Evolutionary conservation across 2,113 vertebrate genomes (phyloP), one percentile per base, ranked within the genome.

Genomic region (Pelodiscus sinensis): DNA sequence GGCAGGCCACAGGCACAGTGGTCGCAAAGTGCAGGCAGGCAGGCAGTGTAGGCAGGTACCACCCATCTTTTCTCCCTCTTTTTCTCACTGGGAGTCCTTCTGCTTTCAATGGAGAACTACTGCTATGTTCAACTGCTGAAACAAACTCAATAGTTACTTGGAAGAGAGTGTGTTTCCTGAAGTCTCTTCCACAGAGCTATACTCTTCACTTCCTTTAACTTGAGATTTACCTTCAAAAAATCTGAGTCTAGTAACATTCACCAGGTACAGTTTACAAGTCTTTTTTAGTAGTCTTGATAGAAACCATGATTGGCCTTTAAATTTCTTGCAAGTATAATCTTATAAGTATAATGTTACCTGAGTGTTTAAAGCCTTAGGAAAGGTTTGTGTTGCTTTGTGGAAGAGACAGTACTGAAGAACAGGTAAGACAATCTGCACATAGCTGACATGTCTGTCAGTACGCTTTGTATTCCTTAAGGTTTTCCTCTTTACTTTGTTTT

Each of bases 1-100:
- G 96, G 94, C 97, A 97, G 97, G 97, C 97, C 97, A 92, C 96
- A 96, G 97, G 96, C 97, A 97, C 94, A 97, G 96, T 97, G 97
- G 95, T 97, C 95, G 83, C 96, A 93, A 87, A 98, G 96, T 92
- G 96, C 97, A 98, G 98, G 98, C 98, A 98, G 98, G 98, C 98
- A 98, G 98, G 98, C 94, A 99, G 98, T 89, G 95, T 98, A 98
- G 98, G 98, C 98, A 98, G 98, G 98, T 97, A 95, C 97, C 97
- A 92, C 87, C 89, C 90, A 55, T 90, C 86, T 94, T 86, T 89
- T 94, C 93, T 95, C 92, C 96, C 80, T 95, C 94, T 10, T 96
- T 92, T 96, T 92, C 94, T 96, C 75, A 6, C 78, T 95, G 35
- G 68, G 85, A 58, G 85, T 52, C 89, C 94, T 96, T 92, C 96